A percentile compares a stretch with the other conserved stretches of the same genome.
phyloP scores from a whole-genome alignment of 2,888 invertebrate species.

The Lithodes maja region DNA sequence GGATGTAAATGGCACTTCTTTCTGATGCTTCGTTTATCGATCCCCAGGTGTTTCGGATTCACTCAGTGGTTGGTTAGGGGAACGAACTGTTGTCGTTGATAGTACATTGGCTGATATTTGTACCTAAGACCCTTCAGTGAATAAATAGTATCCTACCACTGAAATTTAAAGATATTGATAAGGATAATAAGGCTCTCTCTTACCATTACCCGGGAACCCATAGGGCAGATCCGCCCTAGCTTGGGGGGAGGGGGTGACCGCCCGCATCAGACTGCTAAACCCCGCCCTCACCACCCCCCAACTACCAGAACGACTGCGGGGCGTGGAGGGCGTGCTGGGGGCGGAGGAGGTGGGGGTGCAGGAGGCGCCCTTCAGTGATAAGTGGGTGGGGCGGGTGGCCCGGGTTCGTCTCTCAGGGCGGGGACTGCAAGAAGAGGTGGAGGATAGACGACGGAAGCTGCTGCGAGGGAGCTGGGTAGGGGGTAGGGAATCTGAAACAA shows the following conservation, averaged over 20 bases:
- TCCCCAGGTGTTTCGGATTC: too few species aligned
- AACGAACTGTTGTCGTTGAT: too few species aligned
- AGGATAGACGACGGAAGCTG: not conserved
- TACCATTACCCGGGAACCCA: not conserved
- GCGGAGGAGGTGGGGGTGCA: conserved; percentile 44
- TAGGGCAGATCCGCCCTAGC: not conserved
- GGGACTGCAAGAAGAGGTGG: conserved; percentile 32
- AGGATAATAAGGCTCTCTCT: not conserved
- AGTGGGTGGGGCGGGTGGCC: conserved; percentile 40
- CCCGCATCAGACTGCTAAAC: conserved; percentile 42
- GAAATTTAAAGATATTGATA: too few species aligned
- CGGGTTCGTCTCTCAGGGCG: conserved; percentile 11
- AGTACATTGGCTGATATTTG: too few species aligned
- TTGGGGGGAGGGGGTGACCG: conserved; percentile 7
- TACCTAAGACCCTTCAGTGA: too few species aligned
- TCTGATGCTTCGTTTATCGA: too few species aligned
- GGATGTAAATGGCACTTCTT: too few species aligned
- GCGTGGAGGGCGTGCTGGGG: conserved; percentile 51
- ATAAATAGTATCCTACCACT: too few species aligned
- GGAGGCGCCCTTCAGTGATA: conserved; percentile 29
- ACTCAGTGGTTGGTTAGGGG: too few species aligned
- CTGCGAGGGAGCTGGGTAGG: not conserved
- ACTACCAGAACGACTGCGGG: conserved; percentile 38
- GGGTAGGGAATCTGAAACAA: too few species aligned
- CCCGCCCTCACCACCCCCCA: conserved; percentile 47